Evolutionary conservation across 2,888 invertebrate genomes (phyloP).

Genomic region (Lacanobia wlatinum): DNA sequence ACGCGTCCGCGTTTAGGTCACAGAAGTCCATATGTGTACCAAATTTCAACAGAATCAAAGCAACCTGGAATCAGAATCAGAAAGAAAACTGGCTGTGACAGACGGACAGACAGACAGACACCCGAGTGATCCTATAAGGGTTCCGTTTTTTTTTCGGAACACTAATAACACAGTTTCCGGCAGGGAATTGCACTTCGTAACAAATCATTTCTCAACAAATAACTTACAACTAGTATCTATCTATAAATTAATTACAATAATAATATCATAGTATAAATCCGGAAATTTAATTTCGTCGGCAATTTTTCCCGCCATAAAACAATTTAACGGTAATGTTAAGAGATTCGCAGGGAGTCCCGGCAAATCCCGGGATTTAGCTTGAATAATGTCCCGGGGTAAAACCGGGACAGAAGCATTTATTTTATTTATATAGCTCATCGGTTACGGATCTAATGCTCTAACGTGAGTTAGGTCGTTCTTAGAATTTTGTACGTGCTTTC

Average conservation of each 20-base stretch:
- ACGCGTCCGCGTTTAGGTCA: too few relatives aligned
- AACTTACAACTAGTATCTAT: neutral
- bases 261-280: slow-evolving; percentile 13
- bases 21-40: too few relatives aligned
- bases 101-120: too few relatives aligned
- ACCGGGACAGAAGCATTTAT: slow-evolving; percentile 64
- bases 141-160: too few relatives aligned
- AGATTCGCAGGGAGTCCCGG: slow-evolving; percentile 59
- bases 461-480: slow-evolving; percentile 27
- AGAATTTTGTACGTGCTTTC: slow-evolving; percentile 15
- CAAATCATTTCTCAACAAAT: neutral
- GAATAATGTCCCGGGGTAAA: slow-evolving; percentile 67
- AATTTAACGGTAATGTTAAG: slow-evolving; percentile 67
- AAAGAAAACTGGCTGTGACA: too few relatives aligned
- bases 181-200: neutral
- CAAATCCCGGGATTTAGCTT: slow-evolving; percentile 65
- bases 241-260: slow-evolving; percentile 24
- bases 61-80: too few relatives aligned
- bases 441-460: slow-evolving; percentile 56
- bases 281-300: slow-evolving; percentile 48
- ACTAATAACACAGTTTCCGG: too few relatives aligned
- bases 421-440: slow-evolving; percentile 69
- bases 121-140: too few relatives aligned
- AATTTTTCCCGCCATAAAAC: slow-evolving; percentile 61
- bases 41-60: too few relatives aligned